Percentiles rank a stretch among this genome's conserved stretches.
Evolutionary conservation across 1,140 invertebrate genomes (phyloP).

Genomic region (Tetragonula clypearis): DNA sequence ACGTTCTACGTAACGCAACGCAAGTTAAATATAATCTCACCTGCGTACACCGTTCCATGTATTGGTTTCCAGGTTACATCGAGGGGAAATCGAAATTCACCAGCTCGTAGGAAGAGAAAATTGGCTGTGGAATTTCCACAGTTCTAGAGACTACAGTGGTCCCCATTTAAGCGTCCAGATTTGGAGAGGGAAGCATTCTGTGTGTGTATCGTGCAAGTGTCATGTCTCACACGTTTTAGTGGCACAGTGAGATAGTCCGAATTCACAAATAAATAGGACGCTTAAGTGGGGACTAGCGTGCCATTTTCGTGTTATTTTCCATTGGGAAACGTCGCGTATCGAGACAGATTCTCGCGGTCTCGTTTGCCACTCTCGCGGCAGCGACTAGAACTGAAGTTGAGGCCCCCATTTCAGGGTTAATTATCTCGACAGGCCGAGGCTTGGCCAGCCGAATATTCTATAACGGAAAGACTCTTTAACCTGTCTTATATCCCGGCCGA

Average conservation of each 20-base stretch:
- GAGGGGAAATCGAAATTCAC: not conserved
- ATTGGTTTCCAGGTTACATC: not conserved
- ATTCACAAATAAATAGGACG: too few species aligned
- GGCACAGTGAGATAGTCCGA: too few species aligned
- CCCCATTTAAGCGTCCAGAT: too few species aligned
- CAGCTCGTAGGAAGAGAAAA: not conserved
- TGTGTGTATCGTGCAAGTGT: too few species aligned
- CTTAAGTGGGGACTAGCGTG: too few species aligned
- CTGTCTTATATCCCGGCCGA: slow-evolving; percentile 59
- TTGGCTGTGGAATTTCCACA: not conserved
- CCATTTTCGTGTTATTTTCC: not conserved
- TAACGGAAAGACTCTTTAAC: slow-evolving; percentile 51
- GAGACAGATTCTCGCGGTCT: not conserved
- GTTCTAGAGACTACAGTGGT: too few species aligned
- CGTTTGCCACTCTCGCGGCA: slow-evolving; percentile 20
- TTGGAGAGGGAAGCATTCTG: too few species aligned
- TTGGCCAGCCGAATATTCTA: slow-evolving; percentile 34
- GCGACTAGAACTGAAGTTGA: slow-evolving; percentile 1
- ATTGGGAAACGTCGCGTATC: not conserved
- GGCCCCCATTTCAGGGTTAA: slow-evolving; percentile 43
- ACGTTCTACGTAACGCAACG: not conserved
- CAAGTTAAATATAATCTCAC: not conserved
- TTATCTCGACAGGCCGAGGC: slow-evolving; percentile 33
- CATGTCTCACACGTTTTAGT: too few species aligned
- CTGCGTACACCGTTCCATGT: not conserved